phyloP scores from a whole-genome alignment of 30 jellyfish, hydroid and myxozoan species.

The Cassiopea xamachana region DNA sequence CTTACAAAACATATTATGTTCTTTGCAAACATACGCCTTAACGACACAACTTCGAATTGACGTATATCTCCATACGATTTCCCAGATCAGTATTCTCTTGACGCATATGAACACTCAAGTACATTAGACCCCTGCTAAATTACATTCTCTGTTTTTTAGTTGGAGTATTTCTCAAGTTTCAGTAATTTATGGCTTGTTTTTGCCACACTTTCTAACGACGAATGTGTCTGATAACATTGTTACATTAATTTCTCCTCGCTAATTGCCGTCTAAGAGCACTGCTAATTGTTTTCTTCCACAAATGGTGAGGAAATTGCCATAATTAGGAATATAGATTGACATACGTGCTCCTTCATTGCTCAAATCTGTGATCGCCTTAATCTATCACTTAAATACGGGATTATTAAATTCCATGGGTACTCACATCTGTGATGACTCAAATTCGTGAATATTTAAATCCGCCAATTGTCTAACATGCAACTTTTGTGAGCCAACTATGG shows the following conservation, averaged over 20 bases:
- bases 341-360: neutral
- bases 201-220: neutral
- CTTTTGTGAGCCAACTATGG: no score
- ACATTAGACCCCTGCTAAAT: neutral
- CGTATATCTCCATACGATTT: neutral
- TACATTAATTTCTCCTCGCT: neutral
- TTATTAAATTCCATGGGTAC: no score
- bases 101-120: neutral
- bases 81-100: neutral
- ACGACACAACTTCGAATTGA: neutral
- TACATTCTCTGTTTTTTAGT: neutral
- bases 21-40: neutral
- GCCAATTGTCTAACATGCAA: no score
- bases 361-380: neutral
- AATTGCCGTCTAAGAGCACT: neutral
- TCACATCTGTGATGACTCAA: no score
- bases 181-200: neutral
- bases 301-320: neutral
- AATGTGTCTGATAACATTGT: constrained; percentile 1
- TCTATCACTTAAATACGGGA: no score
- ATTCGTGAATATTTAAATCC: no score
- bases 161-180: neutral
- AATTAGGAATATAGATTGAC: neutral
- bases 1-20: neutral
- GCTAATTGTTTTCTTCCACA: neutral